Base-by-base conservation (phyloP, 2,797 vertebrate genomes). In the Rhabdophis nuchalis region DNA sequence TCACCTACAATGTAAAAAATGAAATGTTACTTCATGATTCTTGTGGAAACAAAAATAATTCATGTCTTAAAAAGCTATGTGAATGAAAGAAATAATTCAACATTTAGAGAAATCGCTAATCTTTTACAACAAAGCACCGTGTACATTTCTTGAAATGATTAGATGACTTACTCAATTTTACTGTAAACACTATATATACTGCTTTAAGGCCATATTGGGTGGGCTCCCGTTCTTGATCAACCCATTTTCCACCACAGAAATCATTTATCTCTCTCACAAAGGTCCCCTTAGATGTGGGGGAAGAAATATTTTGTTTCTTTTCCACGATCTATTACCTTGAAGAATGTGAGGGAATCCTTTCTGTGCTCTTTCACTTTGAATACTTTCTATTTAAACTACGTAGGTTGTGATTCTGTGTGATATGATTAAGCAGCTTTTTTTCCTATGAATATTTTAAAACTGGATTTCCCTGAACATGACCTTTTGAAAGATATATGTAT, bases 301-400 rank as follows among this genome's bases (percentile, higher is more conserved):
- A 96, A 0, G 4, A 90, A 46, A 86, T 93, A 20, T 95, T 94
- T 95, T 96, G 96, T 95, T 94, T 93, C 92, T 61, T 96, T 97
- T 97, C 96, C 95, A 94, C 95, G 9, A 46, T 82, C 32, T 41
- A 95, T 95, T 94, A 92, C 29, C 91, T 93, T 91, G 93, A 92
- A 95, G 87, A 94, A 92, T 0, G 50, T 95, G 96, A 97, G 97
- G 97, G 97, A 97, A 97, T 97, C 97, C 97, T 97, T 97, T 97
- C 97, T 97, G 96, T 94, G 96, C 95, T 96, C 94, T 96, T 96
- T 94, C 93, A 52, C n/a, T 95, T 94, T 94, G 95, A 94, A 64
- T 93, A 89, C 96, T 97, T 97, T 97, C 95, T 96, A 94, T 95
- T 95, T 95, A 90, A 41, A 95, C 90, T 96, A 95, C 50, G 96